Evolutionary conservation across 2,113 vertebrate species (phyloP).

Genomic region (Oreochromis spilurus): DNA sequence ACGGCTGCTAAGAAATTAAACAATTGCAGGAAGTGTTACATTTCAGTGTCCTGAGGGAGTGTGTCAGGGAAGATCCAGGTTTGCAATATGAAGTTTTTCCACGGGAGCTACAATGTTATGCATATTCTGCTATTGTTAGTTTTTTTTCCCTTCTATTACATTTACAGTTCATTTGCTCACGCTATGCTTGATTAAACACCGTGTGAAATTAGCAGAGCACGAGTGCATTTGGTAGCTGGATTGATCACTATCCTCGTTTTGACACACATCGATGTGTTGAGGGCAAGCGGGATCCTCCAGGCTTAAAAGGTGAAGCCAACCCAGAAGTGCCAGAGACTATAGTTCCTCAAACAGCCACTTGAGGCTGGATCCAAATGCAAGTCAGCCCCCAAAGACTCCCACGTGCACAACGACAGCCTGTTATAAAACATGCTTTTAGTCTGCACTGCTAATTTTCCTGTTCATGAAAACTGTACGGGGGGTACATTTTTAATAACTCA

Average conservation of each 20-base stretch:
- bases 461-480: not conserved
- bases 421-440: not conserved
- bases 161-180: not conserved
- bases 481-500: not conserved
- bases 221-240: not conserved
- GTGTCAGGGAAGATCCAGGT: not conserved
- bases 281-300: not conserved
- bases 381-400: not conserved
- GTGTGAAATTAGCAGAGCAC: not conserved
- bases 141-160: not conserved
- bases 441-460: not conserved
- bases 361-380: not conserved
- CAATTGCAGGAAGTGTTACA: not conserved
- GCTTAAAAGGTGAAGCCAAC: not conserved
- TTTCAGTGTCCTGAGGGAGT: not conserved
- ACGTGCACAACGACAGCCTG: not conserved
- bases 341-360: not conserved
- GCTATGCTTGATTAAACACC: not conserved
- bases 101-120: not conserved
- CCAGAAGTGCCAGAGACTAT: not conserved
- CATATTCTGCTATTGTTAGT: not conserved
- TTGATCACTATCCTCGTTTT: not conserved
- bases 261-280: not conserved
- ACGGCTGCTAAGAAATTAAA: not conserved
- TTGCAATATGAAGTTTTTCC: not conserved